Percentiles rank a stretch among this genome's conserved stretches.
Evolutionary conservation across 2,113 vertebrate species (phyloP).

Genomic region (Cairina moschata): DNA sequence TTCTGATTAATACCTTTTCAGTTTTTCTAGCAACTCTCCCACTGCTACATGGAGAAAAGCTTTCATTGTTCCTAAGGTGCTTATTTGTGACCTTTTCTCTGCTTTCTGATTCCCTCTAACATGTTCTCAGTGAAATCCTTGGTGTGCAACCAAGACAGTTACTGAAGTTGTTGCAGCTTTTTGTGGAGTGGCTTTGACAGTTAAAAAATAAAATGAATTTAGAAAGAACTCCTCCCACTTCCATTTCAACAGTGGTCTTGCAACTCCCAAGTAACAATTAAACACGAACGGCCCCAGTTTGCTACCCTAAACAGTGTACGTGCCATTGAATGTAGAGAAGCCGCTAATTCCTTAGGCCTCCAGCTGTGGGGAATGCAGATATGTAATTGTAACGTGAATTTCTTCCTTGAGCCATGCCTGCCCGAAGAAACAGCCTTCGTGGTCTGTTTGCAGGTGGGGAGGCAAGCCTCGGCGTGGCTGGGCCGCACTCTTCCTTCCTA

Average conservation of each 20-base stretch:
- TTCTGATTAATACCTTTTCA: slow-evolving; percentile 90
- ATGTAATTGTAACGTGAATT: not conserved
- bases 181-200: slow-evolving; percentile 64
- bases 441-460: fast-evolving
- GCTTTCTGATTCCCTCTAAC: slow-evolving; percentile 81
- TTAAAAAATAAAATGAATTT: slow-evolving; percentile 69
- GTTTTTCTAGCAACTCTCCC: slow-evolving; percentile 83
- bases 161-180: slow-evolving; percentile 74
- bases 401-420: not conserved
- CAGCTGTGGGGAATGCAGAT: not conserved
- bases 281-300: not conserved
- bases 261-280: not conserved
- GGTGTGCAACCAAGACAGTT: slow-evolving; percentile 81
- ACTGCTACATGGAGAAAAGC: slow-evolving; percentile 84
- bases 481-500: not conserved
- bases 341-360: not conserved
- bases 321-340: not conserved
- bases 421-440: not conserved
- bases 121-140: slow-evolving; percentile 79
- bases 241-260: slow-evolving; percentile 36
- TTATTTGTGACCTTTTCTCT: slow-evolving; percentile 86
- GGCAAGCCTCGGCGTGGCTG: fast-evolving
- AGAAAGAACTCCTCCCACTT: slow-evolving; percentile 49
- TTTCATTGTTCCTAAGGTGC: slow-evolving; percentile 85
- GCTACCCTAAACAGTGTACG: not conserved